Evolutionary conservation across 2,888 invertebrate genomes (phyloP).

Genomic region (Drosophila aldrichi): DNA sequence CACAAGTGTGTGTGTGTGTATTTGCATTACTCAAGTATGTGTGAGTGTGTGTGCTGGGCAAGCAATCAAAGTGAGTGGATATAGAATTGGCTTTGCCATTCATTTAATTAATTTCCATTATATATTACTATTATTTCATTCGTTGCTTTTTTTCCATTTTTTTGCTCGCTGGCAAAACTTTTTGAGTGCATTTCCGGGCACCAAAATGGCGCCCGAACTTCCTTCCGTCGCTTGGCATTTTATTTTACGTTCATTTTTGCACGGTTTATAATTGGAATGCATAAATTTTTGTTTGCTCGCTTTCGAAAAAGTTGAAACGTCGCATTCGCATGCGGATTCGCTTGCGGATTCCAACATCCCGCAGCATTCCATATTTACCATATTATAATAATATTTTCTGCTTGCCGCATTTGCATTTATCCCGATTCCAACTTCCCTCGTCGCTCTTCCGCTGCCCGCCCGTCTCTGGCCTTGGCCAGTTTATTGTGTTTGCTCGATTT

Average conservation of each 20-base stretch:
- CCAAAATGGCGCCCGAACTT: conserved; percentile 52
- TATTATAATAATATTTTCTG: conserved; percentile 77
- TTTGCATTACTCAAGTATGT: conserved; percentile 5
- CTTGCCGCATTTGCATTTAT: conserved; percentile 74
- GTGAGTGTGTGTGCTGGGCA: conserved; percentile 21
- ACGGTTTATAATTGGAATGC: conserved; percentile 75
- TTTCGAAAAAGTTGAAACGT: conserved; percentile 52
- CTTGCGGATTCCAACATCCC: conserved; percentile 12
- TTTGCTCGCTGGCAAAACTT: conserved; percentile 34
- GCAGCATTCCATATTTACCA: conserved; percentile 67
- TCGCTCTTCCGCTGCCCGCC: conserved; percentile 18
- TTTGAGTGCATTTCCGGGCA: conserved; percentile 55
- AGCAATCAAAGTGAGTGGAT: conserved; percentile 42
- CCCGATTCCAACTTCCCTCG: conserved; percentile 45
- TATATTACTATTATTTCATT: conserved; percentile 36
- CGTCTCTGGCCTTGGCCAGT: conserved; percentile 13
- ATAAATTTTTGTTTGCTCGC: conserved; percentile 69
- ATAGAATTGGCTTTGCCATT: conserved; percentile 31
- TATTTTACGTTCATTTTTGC: conserved; percentile 48
- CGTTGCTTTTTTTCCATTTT: background rate
- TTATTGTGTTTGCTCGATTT: conserved; percentile 67
- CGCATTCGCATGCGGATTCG: conserved; percentile 18
- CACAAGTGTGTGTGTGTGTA: conserved; percentile 18
- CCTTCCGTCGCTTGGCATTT: conserved; percentile 38
- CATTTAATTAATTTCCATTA: conserved; percentile 60